These are phyloP conservation scores for Smithornis capensis DNA, from an alignment of 2,113 vertebrate genomes.

Conservation along the genomic window DNA sequence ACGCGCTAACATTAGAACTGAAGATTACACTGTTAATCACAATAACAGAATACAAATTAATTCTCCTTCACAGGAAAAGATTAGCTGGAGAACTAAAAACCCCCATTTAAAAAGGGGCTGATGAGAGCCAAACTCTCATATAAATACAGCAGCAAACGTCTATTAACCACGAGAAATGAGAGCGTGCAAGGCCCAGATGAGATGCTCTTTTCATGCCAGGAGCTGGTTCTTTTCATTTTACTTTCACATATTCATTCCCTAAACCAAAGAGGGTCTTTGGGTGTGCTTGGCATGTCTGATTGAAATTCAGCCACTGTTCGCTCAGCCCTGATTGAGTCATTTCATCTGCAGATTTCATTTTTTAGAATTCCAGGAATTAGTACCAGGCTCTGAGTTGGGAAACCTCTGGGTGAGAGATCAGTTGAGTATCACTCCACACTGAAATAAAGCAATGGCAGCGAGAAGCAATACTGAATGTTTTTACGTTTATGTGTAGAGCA, in stretches of 20 bases:
- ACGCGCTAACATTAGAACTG: background rate
- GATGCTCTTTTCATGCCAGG: background rate
- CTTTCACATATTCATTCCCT: background rate
- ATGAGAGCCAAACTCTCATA: background rate
- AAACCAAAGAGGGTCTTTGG: background rate
- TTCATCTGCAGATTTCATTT: background rate
- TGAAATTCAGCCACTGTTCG: background rate
- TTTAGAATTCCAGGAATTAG: background rate
- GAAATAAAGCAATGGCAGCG: background rate
- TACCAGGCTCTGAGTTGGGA: background rate
- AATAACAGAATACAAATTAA: conserved; percentile 32
- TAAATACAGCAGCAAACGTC: accelerated
- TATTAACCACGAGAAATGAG: background rate
- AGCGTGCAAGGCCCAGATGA: background rate
- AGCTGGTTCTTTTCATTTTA: background rate
- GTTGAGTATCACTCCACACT: background rate
- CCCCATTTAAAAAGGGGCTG: background rate
- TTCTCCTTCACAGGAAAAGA: background rate
- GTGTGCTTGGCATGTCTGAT: background rate
- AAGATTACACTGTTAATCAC: conserved; percentile 36
- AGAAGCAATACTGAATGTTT: background rate
- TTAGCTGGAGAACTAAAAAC: conserved; percentile 9
- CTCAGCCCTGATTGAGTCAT: background rate
- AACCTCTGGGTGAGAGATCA: background rate
- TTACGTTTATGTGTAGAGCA: background rate